Evolutionary conservation across 2,113 vertebrate genomes (phyloP), one percentile per base, ranked within the genome.

Genomic region (Campylomormyrus tamandua): DNA sequence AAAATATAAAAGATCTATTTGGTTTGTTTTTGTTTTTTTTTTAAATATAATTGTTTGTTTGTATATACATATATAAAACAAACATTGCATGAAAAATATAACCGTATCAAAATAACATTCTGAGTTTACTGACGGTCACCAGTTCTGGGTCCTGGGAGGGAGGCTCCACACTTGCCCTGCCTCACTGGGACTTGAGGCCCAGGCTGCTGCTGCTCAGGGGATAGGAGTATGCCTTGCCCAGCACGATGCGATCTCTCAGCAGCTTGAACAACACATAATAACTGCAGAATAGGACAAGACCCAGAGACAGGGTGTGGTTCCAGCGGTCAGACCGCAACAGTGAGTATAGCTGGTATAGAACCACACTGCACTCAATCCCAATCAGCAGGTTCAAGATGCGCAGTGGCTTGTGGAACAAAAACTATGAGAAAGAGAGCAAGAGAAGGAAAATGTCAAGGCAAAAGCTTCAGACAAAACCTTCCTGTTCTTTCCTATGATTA

Each of bases 71-170:
- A 48, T 99, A 99, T 99, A 99, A 96, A 98, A 99, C 53, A 99
- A 99, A 99, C 95, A 97, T 96, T 35, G 96, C 97, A 97, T 97
- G 98, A 98, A 99, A 99, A 99, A 99, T 98, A 98, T 97, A 99
- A 98, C 95, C 95, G 96, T 99, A 99, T 95, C 97, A 99, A 99
- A 99, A 99, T 96, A 96, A 96, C 95, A 96, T 96, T 96, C 95
- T 96, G 95, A 97, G 94, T 96, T 96, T 95, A 95, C 93, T 95
- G 93, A 94, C 93, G 92, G 92, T 77, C 74, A 80, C 74, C 92
- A 53, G 85, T 90, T 84, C 45, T 10, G 42, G 48, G 83, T 48
- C 39, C 21, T 94, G 6, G 49, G 48, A 91, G 52, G 17, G 89
- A 84, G 89, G 90, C 66, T 39, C 42, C 53, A 50, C 62, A 46